These are phyloP conservation scores for Galerucella nymphaeae DNA, from an alignment of 2,888 invertebrate genomes.

Conservation along the genomic window DNA sequence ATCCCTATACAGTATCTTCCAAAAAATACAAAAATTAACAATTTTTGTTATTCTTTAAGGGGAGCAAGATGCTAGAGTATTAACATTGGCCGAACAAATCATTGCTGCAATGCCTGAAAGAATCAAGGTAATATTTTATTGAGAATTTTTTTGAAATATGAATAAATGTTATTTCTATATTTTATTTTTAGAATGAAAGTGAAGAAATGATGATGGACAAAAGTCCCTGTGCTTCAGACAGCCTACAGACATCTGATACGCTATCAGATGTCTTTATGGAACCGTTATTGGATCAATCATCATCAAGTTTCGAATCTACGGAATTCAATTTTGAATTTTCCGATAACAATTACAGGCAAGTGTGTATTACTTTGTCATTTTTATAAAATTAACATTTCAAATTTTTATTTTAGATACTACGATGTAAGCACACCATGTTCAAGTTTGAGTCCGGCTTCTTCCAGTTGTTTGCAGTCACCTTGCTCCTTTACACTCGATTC, in stretches of 20 bases:
- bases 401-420: slow-evolving; percentile 68
- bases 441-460: slow-evolving; percentile 84
- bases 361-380: neutral
- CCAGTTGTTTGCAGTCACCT: slow-evolving; percentile 82
- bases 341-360: slow-evolving; percentile 82
- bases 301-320: slow-evolving; percentile 72
- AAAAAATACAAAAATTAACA: neutral
- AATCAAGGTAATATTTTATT: slow-evolving; percentile 79
- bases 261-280: slow-evolving; percentile 80
- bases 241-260: slow-evolving; percentile 62
- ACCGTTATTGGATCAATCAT: slow-evolving; percentile 76
- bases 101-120: slow-evolving; percentile 98
- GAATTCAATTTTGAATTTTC: slow-evolving; percentile 86
- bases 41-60: slow-evolving; percentile 66
- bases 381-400: neutral
- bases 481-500: slow-evolving; percentile 79
- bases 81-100: slow-evolving; percentile 96
- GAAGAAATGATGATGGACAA: slow-evolving; percentile 74
- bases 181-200: slow-evolving; percentile 74
- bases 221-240: slow-evolving; percentile 69
- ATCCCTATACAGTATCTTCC: no score
- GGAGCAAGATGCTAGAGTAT: slow-evolving; percentile 91
- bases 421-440: slow-evolving; percentile 86
- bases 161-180: neutral
- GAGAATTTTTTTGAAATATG: neutral